Conservation (phyloP, 2,797 vertebrate genomes). For the Sparidentex hasta region DNA sequence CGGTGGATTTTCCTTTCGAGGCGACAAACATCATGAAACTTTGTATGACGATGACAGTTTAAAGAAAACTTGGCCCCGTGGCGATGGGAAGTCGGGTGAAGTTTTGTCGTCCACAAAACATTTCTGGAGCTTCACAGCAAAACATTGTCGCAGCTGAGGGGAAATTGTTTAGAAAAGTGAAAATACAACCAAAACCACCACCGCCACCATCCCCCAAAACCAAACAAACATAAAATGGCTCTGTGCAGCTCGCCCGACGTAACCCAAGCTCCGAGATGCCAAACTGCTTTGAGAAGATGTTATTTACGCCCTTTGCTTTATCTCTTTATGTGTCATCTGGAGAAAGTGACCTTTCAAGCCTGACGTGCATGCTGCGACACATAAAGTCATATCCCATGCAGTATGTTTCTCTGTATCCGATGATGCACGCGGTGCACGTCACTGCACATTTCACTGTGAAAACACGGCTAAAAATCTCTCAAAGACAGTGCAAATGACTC, state of each 20-base stretch:
- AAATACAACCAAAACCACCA: too few species aligned
- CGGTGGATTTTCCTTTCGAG: not conserved
- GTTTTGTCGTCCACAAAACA: too few species aligned
- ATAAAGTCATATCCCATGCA: not conserved
- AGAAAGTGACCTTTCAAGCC: not conserved
- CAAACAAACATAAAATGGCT: too few species aligned
- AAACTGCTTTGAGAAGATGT: too few species aligned
- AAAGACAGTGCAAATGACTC: conserved; percentile 38
- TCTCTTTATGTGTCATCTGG: not conserved
- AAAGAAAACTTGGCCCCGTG: too few species aligned
- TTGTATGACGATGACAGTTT: not conserved
- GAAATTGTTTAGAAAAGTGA: not conserved
- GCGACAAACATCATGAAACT: not conserved
- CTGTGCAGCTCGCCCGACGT: too few species aligned
- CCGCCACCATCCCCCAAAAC: too few species aligned
- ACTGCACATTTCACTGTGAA: conserved; percentile 20
- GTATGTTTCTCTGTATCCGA: not conserved
- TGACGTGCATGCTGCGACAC: not conserved
- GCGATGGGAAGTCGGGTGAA: too few species aligned
- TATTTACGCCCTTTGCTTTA: not conserved
- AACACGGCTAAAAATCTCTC: conserved; percentile 8
- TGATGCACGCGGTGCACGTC: not conserved
- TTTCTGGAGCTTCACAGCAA: too few species aligned
- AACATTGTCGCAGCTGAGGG: too few species aligned
- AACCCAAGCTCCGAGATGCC: too few species aligned